Conservation (phyloP, 1,140 invertebrate species). For the Sipha flava region DNA sequence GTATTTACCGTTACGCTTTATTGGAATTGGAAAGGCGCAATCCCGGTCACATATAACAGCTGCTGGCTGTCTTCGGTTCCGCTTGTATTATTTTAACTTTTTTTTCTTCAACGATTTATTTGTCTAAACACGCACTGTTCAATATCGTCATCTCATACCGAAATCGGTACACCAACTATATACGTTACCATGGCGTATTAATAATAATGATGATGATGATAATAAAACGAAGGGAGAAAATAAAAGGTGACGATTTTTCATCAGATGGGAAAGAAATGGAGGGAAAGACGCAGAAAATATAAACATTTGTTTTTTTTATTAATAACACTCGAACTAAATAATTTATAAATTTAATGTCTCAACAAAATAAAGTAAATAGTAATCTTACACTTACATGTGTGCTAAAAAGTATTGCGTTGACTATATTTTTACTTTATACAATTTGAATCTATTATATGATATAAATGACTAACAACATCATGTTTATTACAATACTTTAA, state of each 20-base stretch:
- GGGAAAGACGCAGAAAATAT: neutral
- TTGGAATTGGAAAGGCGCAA: neutral
- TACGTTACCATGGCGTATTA: too few relatives aligned
- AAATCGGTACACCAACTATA: too few relatives aligned
- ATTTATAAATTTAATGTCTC: conserved; percentile 31
- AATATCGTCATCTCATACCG: too few relatives aligned
- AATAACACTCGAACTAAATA: conserved; percentile 29
- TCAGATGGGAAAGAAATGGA: neutral
- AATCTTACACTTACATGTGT: conserved; percentile 25
- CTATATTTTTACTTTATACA: conserved; percentile 19
- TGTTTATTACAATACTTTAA: neutral
- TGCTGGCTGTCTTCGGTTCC: neutral
- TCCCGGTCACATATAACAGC: neutral
- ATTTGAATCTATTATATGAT: conserved; percentile 26
- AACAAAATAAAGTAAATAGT: conserved; percentile 33
- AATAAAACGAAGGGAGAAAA: too few relatives aligned
- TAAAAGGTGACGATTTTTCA: neutral
- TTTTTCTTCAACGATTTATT: too few relatives aligned
- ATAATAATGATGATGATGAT: too few relatives aligned
- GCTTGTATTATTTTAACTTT: too few relatives aligned
- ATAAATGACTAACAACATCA: conserved; percentile 26
- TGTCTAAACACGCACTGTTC: too few relatives aligned
- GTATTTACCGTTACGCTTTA: conserved; percentile 6
- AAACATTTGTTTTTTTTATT: neutral
- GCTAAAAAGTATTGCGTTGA: conserved; percentile 29